A percentile compares a stretch with the other conserved stretches of the same genome.
phyloP scores from a whole-genome alignment of 2,888 invertebrate genomes.

The Eristalis tenax region DNA sequence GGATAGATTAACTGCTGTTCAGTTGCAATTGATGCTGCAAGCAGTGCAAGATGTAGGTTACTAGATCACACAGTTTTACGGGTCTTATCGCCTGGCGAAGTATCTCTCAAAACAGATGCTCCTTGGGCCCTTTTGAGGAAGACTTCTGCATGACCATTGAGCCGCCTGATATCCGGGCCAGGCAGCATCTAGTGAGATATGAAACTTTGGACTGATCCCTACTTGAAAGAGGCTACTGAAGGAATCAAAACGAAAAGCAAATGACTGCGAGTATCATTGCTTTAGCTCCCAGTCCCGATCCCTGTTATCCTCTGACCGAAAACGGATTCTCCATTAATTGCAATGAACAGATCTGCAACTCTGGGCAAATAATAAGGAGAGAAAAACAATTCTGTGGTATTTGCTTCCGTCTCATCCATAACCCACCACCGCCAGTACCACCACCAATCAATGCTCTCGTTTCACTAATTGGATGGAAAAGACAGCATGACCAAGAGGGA shows the following conservation, averaged over 20 bases:
- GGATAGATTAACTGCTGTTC: not conserved
- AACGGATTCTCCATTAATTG: not conserved
- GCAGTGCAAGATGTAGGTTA: not conserved
- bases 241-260: not conserved
- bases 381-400: not conserved
- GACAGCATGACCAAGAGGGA: not conserved
- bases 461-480: constrained; percentile 31
- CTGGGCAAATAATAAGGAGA: not conserved
- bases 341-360: not conserved
- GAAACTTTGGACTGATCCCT: too few species aligned
- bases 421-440: constrained; percentile 3
- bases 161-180: too few species aligned
- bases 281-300: not conserved
- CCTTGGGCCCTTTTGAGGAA: too few species aligned
- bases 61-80: too few species aligned
- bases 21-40: not conserved
- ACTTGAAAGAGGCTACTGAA: not conserved
- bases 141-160: too few species aligned
- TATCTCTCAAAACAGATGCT: too few species aligned
- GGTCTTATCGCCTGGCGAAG: too few species aligned
- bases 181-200: too few species aligned
- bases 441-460: constrained; percentile 39
- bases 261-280: not conserved
- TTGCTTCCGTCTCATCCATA: constrained; percentile 7
- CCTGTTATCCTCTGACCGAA: not conserved